phyloP scores from a whole-genome alignment of 1,140 invertebrate species.

The Drosophila leontia region DNA sequence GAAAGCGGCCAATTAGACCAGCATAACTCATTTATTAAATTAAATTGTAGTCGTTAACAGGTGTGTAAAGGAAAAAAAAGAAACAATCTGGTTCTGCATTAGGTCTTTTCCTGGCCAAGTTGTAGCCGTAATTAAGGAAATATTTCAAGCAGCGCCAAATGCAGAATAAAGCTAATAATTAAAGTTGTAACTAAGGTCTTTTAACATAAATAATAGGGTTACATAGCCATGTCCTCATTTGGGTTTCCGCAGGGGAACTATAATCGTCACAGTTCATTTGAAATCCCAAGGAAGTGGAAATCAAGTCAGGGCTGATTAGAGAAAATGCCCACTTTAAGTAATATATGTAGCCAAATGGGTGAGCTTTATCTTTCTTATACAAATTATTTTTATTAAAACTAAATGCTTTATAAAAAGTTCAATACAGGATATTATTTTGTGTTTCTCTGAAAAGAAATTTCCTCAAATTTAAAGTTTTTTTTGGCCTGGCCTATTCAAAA shows the following conservation, averaged over 20 bases:
- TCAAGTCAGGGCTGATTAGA: not conserved
- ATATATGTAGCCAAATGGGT: not conserved
- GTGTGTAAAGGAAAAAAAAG: not conserved
- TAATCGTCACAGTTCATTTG: not conserved
- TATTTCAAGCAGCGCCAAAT: constrained; percentile 6
- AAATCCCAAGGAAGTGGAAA: not conserved
- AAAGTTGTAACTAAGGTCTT: constrained; percentile 5
- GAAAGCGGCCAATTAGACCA: constrained; percentile 36
- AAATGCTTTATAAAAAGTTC: not conserved
- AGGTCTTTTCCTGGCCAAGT: not conserved
- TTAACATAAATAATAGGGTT: constrained; percentile 2
- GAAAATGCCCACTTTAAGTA: not conserved
- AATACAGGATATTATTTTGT: constrained; percentile 6
- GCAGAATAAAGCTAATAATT: constrained; percentile 5
- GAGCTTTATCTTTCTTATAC: not conserved
- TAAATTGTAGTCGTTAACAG: constrained; percentile 18
- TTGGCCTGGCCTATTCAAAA: constrained; percentile 1
- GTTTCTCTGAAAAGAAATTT: not conserved
- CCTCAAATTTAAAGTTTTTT: not conserved
- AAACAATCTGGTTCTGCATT: constrained; percentile 14
- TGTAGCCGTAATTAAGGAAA: constrained; percentile 18
- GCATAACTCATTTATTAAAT: constrained; percentile 33
- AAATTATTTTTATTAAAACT: not conserved
- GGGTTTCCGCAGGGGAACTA: constrained; percentile 1
- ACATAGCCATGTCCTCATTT: constrained; percentile 14